Percentiles rank a stretch among this genome's conserved stretches.
phyloP scores from a whole-genome alignment of 1,140 invertebrate genomes.

The Piezodorus guildinii region DNA sequence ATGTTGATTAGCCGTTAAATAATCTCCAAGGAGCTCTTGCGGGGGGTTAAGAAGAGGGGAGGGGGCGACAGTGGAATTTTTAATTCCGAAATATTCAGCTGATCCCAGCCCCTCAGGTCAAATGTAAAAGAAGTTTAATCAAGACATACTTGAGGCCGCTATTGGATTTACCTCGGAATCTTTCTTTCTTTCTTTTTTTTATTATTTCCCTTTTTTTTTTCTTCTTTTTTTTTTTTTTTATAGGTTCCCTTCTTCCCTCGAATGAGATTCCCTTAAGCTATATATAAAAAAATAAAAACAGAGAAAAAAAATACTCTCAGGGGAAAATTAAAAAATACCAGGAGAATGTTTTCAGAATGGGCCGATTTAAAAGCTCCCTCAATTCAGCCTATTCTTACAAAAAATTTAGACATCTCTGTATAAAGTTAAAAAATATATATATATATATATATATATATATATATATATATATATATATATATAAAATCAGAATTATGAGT shows the following conservation, averaged over 20 bases:
- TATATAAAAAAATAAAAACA: neutral
- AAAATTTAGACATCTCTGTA: too few species aligned
- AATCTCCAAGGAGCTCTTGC: neutral
- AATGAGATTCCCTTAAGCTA: neutral
- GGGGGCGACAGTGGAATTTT: slow-evolving; percentile 2
- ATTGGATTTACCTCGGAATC: slow-evolving; percentile 20
- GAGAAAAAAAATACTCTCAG: neutral
- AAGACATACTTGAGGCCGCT: slow-evolving; percentile 17
- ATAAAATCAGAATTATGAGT: too few species aligned
- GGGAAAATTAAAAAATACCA: slow-evolving; percentile 18
- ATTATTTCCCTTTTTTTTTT: neutral
- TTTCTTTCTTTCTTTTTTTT: slow-evolving; percentile 4
- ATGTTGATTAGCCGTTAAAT: slow-evolving; percentile 3
- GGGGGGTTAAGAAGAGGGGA: too few species aligned
- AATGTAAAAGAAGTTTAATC: slow-evolving; percentile 19
- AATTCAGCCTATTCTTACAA: too few species aligned
- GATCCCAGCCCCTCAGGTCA: neutral
- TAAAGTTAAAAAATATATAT: too few species aligned
- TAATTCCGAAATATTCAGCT: slow-evolving; percentile 16
- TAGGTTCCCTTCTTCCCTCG: neutral
- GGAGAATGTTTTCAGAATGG: neutral
- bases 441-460: too few species aligned
- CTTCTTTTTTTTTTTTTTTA: slow-evolving; percentile 10
- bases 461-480: too few species aligned
- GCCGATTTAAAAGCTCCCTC: too few species aligned